These are phyloP conservation scores for Xenopus borealis DNA, from an alignment of 2,113 vertebrate genomes.

Conservation along the genomic window DNA sequence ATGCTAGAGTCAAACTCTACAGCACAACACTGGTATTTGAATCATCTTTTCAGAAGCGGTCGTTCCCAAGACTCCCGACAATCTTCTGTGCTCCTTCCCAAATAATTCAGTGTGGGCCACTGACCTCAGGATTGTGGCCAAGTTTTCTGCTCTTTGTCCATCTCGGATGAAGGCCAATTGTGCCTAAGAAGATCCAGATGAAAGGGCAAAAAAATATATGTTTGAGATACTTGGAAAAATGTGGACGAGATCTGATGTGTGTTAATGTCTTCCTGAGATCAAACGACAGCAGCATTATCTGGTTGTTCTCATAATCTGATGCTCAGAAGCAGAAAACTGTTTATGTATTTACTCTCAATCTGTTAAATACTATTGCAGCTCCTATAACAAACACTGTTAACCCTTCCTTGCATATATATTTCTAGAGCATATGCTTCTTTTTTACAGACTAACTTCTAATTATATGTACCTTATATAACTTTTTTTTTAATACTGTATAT, in stretches of 20 bases:
- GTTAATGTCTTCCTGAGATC: conserved; percentile 55
- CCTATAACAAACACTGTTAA: neutral
- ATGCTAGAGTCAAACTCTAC: neutral
- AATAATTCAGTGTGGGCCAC: conserved; percentile 50
- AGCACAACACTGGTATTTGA: conserved; percentile 18
- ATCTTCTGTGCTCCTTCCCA: conserved; percentile 50
- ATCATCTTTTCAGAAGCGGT: conserved; percentile 12
- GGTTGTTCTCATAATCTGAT: conserved; percentile 48
- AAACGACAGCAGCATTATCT: conserved; percentile 28
- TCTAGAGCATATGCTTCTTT: neutral
- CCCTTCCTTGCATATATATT: conserved; percentile 2
- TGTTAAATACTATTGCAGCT: neutral
- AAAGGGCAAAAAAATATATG: conserved; percentile 52
- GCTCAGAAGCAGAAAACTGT: conserved; percentile 26
- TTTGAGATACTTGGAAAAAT: conserved; percentile 50
- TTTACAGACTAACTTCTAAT: too few species aligned
- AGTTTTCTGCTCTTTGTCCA: conserved; percentile 58
- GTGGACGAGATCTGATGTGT: conserved; percentile 56
- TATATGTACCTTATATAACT: too few species aligned
- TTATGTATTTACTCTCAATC: neutral
- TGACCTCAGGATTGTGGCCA: conserved; percentile 56
- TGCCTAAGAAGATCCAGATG: conserved; percentile 59
- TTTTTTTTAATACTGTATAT: too few species aligned
- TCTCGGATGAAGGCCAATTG: conserved; percentile 57
- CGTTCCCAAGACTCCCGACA: conserved; percentile 32